Evolutionary conservation across 1,140 invertebrate genomes (phyloP), one percentile per base, ranked within the genome.

Genomic region (Aplysia californica): DNA sequence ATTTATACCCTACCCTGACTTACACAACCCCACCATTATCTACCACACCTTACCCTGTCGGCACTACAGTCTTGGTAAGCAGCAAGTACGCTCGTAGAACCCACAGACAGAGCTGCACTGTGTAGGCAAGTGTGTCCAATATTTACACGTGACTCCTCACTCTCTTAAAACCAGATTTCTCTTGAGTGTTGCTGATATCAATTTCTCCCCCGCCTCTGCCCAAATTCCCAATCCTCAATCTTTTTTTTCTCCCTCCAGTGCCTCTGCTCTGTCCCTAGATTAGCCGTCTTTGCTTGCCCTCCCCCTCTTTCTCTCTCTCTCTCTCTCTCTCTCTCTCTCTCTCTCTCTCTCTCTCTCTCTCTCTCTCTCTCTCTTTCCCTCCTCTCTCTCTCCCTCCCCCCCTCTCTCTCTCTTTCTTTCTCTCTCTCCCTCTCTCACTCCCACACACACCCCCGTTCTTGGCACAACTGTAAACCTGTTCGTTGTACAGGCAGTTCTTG

Each of bases 321-420:
- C 66, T 38, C 36, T 69, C 66, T 69, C 36, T 38, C 36, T 69
- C 66, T 69, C n/a, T n/a, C 36, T 41, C 66, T 41, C 36, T n/a
- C 36, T 26, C 36, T 41, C 44, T n/a, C 38, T 41, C 36, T 21
- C 35, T 41, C 66, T 41, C 36, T n/a, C 36, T 29, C 66, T 41
- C 36, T 35, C 35, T 41, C 36, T n/a, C 35, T 69, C 66, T 69
- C 36, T 38, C 31, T 66, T 20, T 66, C 31, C 33, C 64, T 66
- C 31, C 56, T 59, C 36, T 41, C 36, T 69, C 36, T 69, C 36
- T 38, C 36, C 44, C 66, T 69, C 36, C 39, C 36, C 31, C 66
- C 23, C 36, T 41, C 38, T 69, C 36, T 39, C 36, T 41, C 38
- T 69, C 23, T 44, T 44, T 38, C 31, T 69, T 35, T 66, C 31